Evolutionary conservation across 2,113 vertebrate genomes (phyloP), one percentile per base, ranked within the genome.

Genomic region (Muntiacus muntjak): DNA sequence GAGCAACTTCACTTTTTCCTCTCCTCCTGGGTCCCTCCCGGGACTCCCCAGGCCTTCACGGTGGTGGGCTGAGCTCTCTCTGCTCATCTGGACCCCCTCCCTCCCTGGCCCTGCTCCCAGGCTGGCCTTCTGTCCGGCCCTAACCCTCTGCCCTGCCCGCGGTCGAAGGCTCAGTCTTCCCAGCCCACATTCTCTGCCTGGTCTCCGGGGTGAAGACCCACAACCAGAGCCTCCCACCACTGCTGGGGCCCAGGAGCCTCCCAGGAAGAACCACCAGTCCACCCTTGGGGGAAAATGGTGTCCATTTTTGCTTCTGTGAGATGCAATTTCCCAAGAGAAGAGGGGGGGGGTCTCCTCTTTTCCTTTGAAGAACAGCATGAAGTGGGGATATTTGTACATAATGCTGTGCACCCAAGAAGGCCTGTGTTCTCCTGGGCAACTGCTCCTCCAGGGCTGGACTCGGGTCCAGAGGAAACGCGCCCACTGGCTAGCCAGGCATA

Each of bases 401-500:
- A 92, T 54, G 26, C 52, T 52, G 60, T 11, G 26, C 2, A 7
- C 10, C 3, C 10, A 28, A 52, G 43, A 64, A 40, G 62, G 33
- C 8, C 62, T 2, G 0, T 21, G 40, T 64, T 71, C 6, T 52
- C 43, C 3, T 0, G 14, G 76, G 19, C 5, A 50, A 23, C 43
- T 36, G 52, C 26, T 19, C 7, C 43, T 25, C 67, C 28, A 12
- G 58, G 50, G 28, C 54, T 10, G 28, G 23, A 54, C n/a, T 13
- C 17, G 60, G 28, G 16, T 58, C 33, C 50, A 52, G 19, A 15
- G 43, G 14, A 47, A 6, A 6, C 14, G 19, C 0, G 10, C n/a
- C 5, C 4, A 3, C n/a, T 33, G 43, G 1, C 14, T 30, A 64
- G 71, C 47, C 64, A 36, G 57, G 17, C 0, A 0, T 13, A 4